Evolutionary conservation across 1,140 invertebrate genomes (phyloP), one percentile per base, ranked within the genome.

Genomic region (Palaemon carinicauda): DNA sequence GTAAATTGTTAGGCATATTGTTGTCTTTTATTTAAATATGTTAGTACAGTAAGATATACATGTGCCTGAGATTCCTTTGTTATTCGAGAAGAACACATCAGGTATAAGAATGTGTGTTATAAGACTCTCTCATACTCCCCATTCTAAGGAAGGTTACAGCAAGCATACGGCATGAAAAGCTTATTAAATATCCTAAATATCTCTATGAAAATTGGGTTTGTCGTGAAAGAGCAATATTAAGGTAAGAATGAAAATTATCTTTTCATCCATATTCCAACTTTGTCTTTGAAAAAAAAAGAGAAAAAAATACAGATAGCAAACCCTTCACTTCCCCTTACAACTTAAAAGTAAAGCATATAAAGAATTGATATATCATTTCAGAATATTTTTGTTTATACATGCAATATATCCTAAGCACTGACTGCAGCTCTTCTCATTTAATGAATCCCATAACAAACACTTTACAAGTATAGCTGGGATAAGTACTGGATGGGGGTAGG

Each of bases 101-200:
- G 41, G 41, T 41, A 41, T 41, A 41, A 1, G 41, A 41, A 41
- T 41, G 41, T 41, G 41, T 41, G 41, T 41, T 41, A 12, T 12
- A 41, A 41, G 12, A 41, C 41, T 41, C 33, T 41, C 41, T 41
- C 41, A 41, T 41, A 41, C 41, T 41, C 41, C 41, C 41, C 41
- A 41, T 41, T 41, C 41, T 41, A 41, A 41, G 3, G 65, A n/a
- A 60, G 78, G 54, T 80, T 60, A 80, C 78, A 80, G 78, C 78
- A 80, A 80, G 78, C 78, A 80, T 60, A 54, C 17, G 78, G 78
- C 54, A 80, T 80, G 78, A 80, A 56, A 80, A 80, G 78, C 78
- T 80, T 80, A 80, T 80, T 80, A 80, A 80, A 80, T 80, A 52
- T 80, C 56, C 78, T 80, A 77, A 77, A 50, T 77, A 80, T 80